A percentile compares a stretch with the other conserved stretches of the same genome.
Evolutionary conservation across 2,797 vertebrate species (phyloP).

Genomic region (Rhinichthys osculus): DNA sequence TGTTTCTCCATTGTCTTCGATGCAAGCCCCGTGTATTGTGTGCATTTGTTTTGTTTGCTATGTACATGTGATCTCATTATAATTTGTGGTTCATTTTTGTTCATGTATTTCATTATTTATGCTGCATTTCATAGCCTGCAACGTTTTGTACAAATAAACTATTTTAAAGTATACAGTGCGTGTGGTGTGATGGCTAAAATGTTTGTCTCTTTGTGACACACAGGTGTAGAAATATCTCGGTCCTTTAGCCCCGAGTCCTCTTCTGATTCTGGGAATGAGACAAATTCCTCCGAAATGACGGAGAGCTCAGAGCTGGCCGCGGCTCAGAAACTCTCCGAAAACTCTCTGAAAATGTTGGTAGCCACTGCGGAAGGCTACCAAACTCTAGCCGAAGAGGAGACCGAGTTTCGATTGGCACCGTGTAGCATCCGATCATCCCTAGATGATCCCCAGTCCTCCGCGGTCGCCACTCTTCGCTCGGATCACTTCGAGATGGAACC

Average conservation of each 20-base stretch:
- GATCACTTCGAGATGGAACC: constrained; percentile 97
- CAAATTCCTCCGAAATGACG: constrained; percentile 99
- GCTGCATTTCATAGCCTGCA: constrained; percentile 61
- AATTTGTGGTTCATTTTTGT: constrained; percentile 57
- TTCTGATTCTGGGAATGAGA: constrained; percentile 99
- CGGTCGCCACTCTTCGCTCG: constrained; percentile 89
- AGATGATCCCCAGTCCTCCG: constrained; percentile 84
- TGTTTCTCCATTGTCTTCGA: constrained; percentile 75
- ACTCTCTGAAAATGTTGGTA: constrained; percentile 88
- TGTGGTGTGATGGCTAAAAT: constrained; percentile 77
- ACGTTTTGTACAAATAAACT: constrained; percentile 73
- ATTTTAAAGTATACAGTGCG: constrained; percentile 65
- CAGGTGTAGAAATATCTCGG: constrained; percentile 98
- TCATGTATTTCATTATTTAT: constrained; percentile 60
- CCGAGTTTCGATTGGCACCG: constrained; percentile 82
- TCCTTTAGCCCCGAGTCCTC: constrained; percentile 98
- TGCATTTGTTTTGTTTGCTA: constrained; percentile 71
- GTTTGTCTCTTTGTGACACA: constrained; percentile 83
- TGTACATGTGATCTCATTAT: constrained; percentile 60
- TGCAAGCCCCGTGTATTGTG: constrained; percentile 59
- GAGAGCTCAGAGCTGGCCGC: constrained; percentile 95
- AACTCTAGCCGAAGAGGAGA: constrained; percentile 85
- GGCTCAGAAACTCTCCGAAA: constrained; percentile 93
- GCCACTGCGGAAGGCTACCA: constrained; percentile 89
- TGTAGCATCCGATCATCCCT: constrained; percentile 69